Conservation (phyloP, 2,797 vertebrate genomes). For the Euthynnus affinis region DNA sequence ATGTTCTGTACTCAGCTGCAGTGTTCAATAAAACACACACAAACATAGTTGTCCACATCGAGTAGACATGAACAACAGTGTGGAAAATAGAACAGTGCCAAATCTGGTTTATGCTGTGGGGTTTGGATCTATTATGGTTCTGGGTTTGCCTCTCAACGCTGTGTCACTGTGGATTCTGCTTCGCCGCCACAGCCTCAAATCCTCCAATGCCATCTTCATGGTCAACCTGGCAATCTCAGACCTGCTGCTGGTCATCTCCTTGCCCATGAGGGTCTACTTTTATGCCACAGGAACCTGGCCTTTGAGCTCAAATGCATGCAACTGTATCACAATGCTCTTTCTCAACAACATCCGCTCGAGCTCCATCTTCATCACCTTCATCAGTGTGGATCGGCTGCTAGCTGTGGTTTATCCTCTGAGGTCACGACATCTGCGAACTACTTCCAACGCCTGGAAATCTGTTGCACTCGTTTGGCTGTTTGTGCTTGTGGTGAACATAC, state of each 20-base stretch:
- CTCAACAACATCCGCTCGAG: slow-evolving; percentile 78
- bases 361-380: slow-evolving; percentile 81
- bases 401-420: slow-evolving; percentile 81
- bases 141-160: slow-evolving; percentile 62
- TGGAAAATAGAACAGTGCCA: fast-evolving
- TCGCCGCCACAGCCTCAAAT: slow-evolving; percentile 39
- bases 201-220: slow-evolving; percentile 60
- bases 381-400: slow-evolving; percentile 78
- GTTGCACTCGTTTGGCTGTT: slow-evolving; percentile 62
- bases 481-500: slow-evolving; percentile 53
- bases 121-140: slow-evolving; percentile 43
- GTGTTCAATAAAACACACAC: too few relatives aligned
- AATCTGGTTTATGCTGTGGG: neutral
- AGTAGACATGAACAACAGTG: neutral
- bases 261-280: slow-evolving; percentile 73
- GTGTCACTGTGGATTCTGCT: slow-evolving; percentile 47
- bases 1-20: fast-evolving
- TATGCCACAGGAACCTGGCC: slow-evolving; percentile 60
- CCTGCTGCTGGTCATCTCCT: slow-evolving; percentile 63
- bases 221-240: slow-evolving; percentile 68
- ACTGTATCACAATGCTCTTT: slow-evolving; percentile 65
- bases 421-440: slow-evolving; percentile 63
- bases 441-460: slow-evolving; percentile 57
- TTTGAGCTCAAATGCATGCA: slow-evolving; percentile 28
- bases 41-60: neutral